Conservation (phyloP, 2,113 vertebrate genomes). For the Rhineura floridana region DNA sequence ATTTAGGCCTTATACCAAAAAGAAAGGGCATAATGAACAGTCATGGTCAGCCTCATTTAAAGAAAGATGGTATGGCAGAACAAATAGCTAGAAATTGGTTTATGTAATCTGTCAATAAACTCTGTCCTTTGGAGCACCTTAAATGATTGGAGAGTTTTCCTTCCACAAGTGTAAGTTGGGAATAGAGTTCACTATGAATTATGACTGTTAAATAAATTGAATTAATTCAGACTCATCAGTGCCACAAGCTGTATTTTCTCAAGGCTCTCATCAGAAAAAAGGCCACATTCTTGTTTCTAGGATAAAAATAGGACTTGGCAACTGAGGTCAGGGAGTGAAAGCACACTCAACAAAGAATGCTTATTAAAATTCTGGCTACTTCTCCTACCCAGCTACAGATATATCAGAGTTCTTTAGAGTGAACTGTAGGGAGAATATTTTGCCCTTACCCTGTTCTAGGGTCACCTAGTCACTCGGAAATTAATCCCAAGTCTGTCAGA, state of each 20-base stretch:
- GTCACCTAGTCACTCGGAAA: neutral
- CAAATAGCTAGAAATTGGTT: too few relatives aligned
- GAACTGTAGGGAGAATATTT: neutral
- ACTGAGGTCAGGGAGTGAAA: slow-evolving; percentile 2
- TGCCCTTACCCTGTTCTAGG: neutral
- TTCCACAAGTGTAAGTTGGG: too few relatives aligned
- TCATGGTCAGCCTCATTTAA: too few relatives aligned
- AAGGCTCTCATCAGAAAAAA: neutral
- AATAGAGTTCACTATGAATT: neutral
- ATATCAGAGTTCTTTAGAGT: neutral
- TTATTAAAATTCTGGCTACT: slow-evolving; percentile 6
- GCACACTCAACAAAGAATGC: neutral
- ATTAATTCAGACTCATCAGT: neutral
- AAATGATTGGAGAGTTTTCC: neutral
- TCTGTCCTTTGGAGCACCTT: too few relatives aligned
- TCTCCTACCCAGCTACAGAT: neutral
- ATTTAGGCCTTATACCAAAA: too few relatives aligned
- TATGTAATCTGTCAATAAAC: too few relatives aligned
- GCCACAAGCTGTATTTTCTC: neutral
- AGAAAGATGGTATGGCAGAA: too few relatives aligned
- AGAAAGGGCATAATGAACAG: too few relatives aligned
- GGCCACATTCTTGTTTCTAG: neutral
- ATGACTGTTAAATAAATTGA: neutral
- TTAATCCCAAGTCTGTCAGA: neutral
- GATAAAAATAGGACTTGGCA: neutral